phyloP scores from a whole-genome alignment of 1,140 invertebrate species.

The Euwallacea similis region DNA sequence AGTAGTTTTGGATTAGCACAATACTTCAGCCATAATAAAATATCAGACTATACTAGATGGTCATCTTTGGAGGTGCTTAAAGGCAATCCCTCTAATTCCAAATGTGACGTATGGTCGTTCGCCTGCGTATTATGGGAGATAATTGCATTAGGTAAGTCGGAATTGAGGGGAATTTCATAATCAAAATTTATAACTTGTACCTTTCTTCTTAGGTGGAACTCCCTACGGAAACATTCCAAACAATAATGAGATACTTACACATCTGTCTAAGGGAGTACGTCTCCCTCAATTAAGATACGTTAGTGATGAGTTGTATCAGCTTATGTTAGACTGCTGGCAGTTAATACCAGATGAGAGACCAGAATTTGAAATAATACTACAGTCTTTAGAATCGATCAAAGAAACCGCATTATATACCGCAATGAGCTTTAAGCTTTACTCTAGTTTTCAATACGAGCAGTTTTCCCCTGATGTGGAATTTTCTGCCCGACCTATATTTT shows the following conservation, averaged over 20 bases:
- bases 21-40: constrained; percentile 53
- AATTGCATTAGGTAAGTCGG: constrained; percentile 65
- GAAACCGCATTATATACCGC: constrained; percentile 36
- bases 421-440: constrained; percentile 45
- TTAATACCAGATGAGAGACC: constrained; percentile 79
- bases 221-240: constrained; percentile 70
- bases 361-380: constrained; percentile 62
- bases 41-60: constrained; percentile 74
- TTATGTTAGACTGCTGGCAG: constrained; percentile 84
- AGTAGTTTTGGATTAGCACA: constrained; percentile 68
- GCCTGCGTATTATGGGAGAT: constrained; percentile 82
- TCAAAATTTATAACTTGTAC: neutral
- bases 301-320: constrained; percentile 76
- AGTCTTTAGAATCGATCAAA: constrained; percentile 47
- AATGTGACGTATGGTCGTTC: constrained; percentile 83
- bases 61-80: constrained; percentile 74
- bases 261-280: constrained; percentile 68
- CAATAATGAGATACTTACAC: constrained; percentile 69
- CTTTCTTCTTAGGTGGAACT: constrained; percentile 63
- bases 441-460: constrained; percentile 51
- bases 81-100: constrained; percentile 64
- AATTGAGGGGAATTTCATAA: neutral
- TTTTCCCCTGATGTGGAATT: constrained; percentile 50
- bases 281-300: constrained; percentile 73
- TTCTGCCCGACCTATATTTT: constrained; percentile 43